These are phyloP conservation scores for Melolontha melolontha DNA, from an alignment of 2,888 invertebrate species.

Conservation along the genomic window DNA sequence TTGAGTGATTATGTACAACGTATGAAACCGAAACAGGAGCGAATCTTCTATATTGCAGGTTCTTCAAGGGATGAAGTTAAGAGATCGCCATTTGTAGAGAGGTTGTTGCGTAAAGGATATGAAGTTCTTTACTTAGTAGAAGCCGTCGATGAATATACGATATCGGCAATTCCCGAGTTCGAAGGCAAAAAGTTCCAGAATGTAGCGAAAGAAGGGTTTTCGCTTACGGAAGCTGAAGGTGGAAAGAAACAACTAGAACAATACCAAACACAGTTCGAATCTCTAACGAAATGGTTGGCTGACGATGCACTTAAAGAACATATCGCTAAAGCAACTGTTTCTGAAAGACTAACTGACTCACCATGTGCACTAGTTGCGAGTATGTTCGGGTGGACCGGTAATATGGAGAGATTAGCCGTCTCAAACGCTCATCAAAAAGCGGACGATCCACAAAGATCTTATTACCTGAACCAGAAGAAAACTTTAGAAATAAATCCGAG, in stretches of 20 bases:
- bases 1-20: slow-evolving; percentile 91
- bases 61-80: slow-evolving; percentile 86
- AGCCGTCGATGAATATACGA: slow-evolving; percentile 98
- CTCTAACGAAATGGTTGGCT: slow-evolving; percentile 89
- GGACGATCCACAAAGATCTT: slow-evolving; percentile 90
- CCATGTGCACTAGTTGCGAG: slow-evolving; percentile 97
- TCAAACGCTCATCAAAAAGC: slow-evolving; percentile 97
- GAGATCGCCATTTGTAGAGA: slow-evolving; percentile 95
- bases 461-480: slow-evolving; percentile 95
- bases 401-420: slow-evolving; percentile 96
- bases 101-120: slow-evolving; percentile 91
- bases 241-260: slow-evolving; percentile 82
- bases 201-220: slow-evolving; percentile 98
- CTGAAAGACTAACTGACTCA: slow-evolving; percentile 89
- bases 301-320: slow-evolving; percentile 83
- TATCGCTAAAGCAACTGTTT: slow-evolving; percentile 84
- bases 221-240: slow-evolving; percentile 79
- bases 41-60: slow-evolving; percentile 97
- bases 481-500: slow-evolving; percentile 97
- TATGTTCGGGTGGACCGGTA: slow-evolving; percentile 98
- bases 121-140: slow-evolving; percentile 96
- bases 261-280: slow-evolving; percentile 84
- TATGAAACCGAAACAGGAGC: slow-evolving; percentile 95
- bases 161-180: slow-evolving; percentile 96
- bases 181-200: slow-evolving; percentile 99